Base-by-base conservation (phyloP, 92 coral and sea anemone genomes). In the Blastomussa wellsi region DNA sequence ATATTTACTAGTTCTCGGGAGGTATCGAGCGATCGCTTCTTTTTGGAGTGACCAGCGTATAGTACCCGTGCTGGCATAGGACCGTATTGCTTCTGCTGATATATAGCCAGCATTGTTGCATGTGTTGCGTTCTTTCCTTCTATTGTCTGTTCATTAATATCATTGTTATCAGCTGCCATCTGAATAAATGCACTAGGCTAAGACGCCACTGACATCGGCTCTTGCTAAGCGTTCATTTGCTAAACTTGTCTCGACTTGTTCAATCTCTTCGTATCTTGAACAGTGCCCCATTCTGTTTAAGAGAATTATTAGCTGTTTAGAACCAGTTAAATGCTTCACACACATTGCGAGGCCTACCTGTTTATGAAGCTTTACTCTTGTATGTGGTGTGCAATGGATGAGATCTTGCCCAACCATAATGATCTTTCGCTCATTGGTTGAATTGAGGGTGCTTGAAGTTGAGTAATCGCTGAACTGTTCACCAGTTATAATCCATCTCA, bases 81-180 rank as follows among this genome's bases (percentile, higher is more conserved):
- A 16, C 88, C 90, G 41, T 69, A 86, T 65, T 73, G 82, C 39
- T 82, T 72, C 15, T 62, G 84, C 64, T 86, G 92, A 76, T 80
- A 85, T 44, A 77, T 19, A 19, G 84, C 88, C 66, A 75, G 76
- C 29, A 83, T 80, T 78, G 82, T 78, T 16, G 72, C 82, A 24
- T 76, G 86, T n/a, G 82, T 85, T 68, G 89, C 85, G 42, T 79
- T 79, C 53, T 84, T 85, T 10, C 92, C 89, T 29, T 89, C 89
- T 0, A 81, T 74, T 52, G 91, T 83, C 44, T 87, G 86, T 52
- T 87, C 91, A 53, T 87, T 87, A 16, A 90, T 76, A 51, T 87
- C 91, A 47, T 90, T 77, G 78, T 90, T 86, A 62, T 83, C 91
- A 68, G 86, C 90, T n/a, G 86, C 91, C 83, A 90, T 82, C 69